Percentiles rank a stretch among this genome's conserved stretches.
Evolutionary conservation across 1,140 invertebrate species (phyloP).

Genomic region (Apis mellifera): Amel_HAv3.1 CM009933.2:9939001-9939500

Average conservation of each 20-base stretch:
- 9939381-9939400: neutral
- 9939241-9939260: neutral
- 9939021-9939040: neutral
- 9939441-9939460: conserved; percentile 39
- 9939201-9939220: neutral
- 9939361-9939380: neutral
- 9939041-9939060: neutral
- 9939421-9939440: neutral
- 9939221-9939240: neutral
- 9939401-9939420: neutral
- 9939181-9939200: too few relatives aligned
- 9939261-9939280: neutral
- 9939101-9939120: neutral
- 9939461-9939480: neutral
- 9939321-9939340: too few relatives aligned
- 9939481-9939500: conserved; percentile 42
- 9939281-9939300: too few relatives aligned
- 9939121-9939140: neutral
- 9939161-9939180: neutral
- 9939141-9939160: neutral
- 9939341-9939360: too few relatives aligned
- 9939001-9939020: neutral
- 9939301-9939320: too few relatives aligned
- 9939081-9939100: neutral
- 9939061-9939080: neutral